Base-by-base conservation (phyloP, 2,797 vertebrate species). In the Myoxocephalus aenaeus region DNA sequence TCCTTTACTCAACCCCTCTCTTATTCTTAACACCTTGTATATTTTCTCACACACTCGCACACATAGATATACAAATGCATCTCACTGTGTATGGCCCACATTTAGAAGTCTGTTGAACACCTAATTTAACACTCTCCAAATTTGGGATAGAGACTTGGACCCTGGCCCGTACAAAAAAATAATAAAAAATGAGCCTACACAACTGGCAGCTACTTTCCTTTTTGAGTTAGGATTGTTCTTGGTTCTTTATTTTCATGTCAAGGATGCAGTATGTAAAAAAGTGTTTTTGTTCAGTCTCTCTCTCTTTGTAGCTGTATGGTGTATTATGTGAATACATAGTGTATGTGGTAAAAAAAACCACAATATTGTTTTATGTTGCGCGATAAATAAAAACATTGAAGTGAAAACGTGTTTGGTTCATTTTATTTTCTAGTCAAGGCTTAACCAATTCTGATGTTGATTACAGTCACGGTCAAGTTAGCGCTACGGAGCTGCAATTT, bases 241-340 rank as follows among this genome's bases (percentile, higher is more conserved):
- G 90, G 91, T 94, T 96, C 83, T 92, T 93, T 94, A 84, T 91
- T 95, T 95, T 94, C 91, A 95, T 95, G 94, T 96, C 93, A 95
- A 96, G 93, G 95, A 96, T 96, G 95, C 95, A 96, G 95, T 96
- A 96, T 96, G 95, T 96, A 95, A 92, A 95, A 93, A 87, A 87
- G 92, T 94, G 92, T 94, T 95, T 94, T 93, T 93, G 92, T 95
- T 95, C 89, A 90, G 92, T 95, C 94, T 94, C 93, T 95, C 93
- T 95, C 94, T 96, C 92, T 94, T 95, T 94, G 95, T 96, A 96
- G 95, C 94, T 96, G 95, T 96, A 94, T 95, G 94, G 95, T 96
- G 95, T 96, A 95, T 95, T 92, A 95, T 96, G 95, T 96, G 95
- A 96, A 96, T 96, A 96, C 94, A 96, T 96, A 96, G 95, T 95